Evolutionary conservation across 2,113 vertebrate genomes (phyloP).

Genomic region (Melanocharis versteri): DNA sequence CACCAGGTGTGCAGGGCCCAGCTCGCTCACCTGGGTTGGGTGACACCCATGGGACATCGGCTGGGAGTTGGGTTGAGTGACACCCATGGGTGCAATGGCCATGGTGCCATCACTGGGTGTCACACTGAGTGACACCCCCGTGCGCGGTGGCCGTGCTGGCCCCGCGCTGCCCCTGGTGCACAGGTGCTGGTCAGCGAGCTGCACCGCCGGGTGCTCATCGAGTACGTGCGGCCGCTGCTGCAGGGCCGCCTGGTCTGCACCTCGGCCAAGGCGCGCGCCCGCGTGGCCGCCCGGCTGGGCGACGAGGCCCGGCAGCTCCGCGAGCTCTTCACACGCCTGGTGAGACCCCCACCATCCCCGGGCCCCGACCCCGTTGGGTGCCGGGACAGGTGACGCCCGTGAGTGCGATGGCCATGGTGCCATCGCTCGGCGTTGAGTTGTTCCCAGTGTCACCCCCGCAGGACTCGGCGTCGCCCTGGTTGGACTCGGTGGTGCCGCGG

Average conservation of each 20-base stretch:
- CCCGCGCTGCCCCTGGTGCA: background rate
- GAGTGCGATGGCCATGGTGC: background rate
- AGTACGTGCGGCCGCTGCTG: slow-evolving; percentile 85
- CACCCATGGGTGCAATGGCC: background rate
- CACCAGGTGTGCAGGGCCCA: slow-evolving; percentile 76
- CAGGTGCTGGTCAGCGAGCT: slow-evolving; percentile 78
- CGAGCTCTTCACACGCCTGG: slow-evolving; percentile 84
- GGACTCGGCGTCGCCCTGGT: slow-evolving; percentile 83
- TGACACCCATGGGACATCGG: background rate
- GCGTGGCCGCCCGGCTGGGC: slow-evolving; percentile 77
- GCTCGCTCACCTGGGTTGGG: background rate
- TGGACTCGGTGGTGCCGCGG: slow-evolving; percentile 82
- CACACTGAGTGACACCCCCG: background rate
- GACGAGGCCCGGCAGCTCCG: slow-evolving; percentile 83
- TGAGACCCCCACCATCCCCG: slow-evolving; percentile 29
- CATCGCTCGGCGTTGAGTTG: too few relatives aligned
- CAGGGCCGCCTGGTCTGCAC: slow-evolving; percentile 82
- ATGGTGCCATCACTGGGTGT: background rate
- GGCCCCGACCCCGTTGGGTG: background rate
- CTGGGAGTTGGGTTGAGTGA: too few relatives aligned
- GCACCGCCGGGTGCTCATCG: slow-evolving; percentile 82
- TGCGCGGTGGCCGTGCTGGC: too few relatives aligned
- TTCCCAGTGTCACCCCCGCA: background rate
- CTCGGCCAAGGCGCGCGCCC: slow-evolving; percentile 81
- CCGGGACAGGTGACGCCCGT: background rate